A percentile compares a stretch with the other conserved stretches of the same genome.
Evolutionary conservation across 1,140 invertebrate genomes (phyloP).

Genomic region (Ruditapes philippinarum): DNA sequence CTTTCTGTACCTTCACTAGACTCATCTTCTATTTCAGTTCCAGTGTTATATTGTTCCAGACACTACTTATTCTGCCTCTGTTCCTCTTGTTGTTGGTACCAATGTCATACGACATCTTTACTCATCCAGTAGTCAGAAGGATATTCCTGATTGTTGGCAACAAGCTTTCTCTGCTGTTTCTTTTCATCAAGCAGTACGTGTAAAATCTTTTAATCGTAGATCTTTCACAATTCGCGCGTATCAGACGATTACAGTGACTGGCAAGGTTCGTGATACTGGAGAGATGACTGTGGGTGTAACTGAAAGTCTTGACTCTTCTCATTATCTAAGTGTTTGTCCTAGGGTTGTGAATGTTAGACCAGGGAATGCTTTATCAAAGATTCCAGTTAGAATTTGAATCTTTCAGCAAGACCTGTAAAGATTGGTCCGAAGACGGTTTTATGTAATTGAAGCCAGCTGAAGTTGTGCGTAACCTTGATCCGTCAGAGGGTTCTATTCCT

Average conservation of each 20-base stretch:
- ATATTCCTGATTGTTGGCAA: background rate
- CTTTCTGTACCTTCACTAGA: background rate
- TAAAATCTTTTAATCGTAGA: background rate
- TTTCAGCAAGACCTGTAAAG: background rate
- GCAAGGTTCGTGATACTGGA: background rate
- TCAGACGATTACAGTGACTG: background rate
- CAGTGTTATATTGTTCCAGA: background rate
- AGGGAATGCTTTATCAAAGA: background rate
- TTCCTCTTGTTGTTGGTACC: background rate
- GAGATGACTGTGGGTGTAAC: background rate
- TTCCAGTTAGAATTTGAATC: slow-evolving; percentile 23
- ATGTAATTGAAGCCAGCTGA: background rate
- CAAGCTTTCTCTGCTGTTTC: background rate
- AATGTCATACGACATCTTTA: background rate
- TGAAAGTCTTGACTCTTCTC: background rate
- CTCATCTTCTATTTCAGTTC: background rate
- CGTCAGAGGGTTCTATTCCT: background rate
- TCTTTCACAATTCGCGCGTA: background rate
- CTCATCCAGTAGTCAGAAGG: background rate
- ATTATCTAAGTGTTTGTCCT: background rate
- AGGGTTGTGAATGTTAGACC: background rate
- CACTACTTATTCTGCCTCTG: background rate
- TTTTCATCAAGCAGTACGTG: background rate
- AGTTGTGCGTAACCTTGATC: background rate
- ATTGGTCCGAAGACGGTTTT: background rate